Evolutionary conservation across 1,140 invertebrate species (phyloP).

Genomic region (Anastrepha obliqua): DNA sequence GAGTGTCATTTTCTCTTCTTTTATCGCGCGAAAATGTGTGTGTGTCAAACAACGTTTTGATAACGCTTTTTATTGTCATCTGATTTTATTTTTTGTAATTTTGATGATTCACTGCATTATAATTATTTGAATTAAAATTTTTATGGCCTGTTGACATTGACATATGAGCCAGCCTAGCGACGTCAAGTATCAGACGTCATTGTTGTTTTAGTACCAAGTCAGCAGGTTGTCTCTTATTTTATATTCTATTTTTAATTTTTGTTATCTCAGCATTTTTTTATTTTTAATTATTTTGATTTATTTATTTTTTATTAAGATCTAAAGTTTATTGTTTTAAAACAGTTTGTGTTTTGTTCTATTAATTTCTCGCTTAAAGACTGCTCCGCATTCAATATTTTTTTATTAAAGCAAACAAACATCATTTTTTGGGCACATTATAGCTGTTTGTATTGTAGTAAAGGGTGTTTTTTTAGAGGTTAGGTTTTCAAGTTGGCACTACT

Average conservation of each 20-base stretch:
- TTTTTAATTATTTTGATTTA: neutral
- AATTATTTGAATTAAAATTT: neutral
- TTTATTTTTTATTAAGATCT: neutral
- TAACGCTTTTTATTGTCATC: neutral
- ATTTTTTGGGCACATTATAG: too few species aligned
- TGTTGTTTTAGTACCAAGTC: neutral
- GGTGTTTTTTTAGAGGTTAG: too few species aligned
- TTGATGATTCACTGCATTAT: constrained; percentile 37
- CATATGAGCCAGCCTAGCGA: neutral
- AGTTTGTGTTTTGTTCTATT: neutral
- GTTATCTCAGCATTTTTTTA: neutral
- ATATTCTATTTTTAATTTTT: neutral
- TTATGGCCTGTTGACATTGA: constrained; percentile 37
- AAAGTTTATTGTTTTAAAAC: neutral
- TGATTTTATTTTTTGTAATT: neutral
- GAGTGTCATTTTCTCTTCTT: neutral
- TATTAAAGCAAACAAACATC: too few species aligned
- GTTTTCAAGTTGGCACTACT: too few species aligned
- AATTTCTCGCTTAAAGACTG: neutral
- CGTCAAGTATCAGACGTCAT: neutral
- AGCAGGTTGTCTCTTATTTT: neutral
- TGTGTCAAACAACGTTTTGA: constrained; percentile 30
- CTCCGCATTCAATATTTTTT: too few species aligned
- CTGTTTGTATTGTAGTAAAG: too few species aligned
- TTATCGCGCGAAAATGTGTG: neutral